Base-by-base conservation (phyloP, 2,113 vertebrate genomes). In the Cichladusa arquata region DNA sequence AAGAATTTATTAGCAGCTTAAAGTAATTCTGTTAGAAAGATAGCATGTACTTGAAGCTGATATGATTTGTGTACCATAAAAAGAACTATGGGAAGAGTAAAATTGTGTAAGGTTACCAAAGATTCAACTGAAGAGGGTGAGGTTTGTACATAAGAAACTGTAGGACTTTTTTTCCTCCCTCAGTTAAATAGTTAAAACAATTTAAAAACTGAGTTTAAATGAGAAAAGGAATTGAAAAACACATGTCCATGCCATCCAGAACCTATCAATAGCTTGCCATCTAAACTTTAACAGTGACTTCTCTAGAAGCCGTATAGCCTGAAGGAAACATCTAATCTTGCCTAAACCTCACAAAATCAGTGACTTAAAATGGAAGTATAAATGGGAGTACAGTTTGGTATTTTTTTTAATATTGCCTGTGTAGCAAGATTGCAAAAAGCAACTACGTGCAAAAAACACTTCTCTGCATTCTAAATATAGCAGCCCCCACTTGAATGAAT, bases 401-500 rank as follows among this genome's bases (percentile, higher is more conserved):
- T 79, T 93, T 60, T 60, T 77, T 84, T 90, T 22, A 61, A 44
- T 93, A 64, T 92, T 96, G 65, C 56, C 58, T 67, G 38, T 48
- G 33, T 91, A 88, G 76, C 50, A 83, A 45, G 90, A 90, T 91
- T 88, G 95, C 81, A 95, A 96, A 96, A 96, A 92, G 92, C 76
- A 94, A 82, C 90, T 88, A 71, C 1, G 3, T 94, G 94, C 84
- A 86, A 84, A 92, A 95, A 93, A n/a, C 85, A 80, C 74, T 93
- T 96, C 40, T 77, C 82, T 90, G 34, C 24, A 44, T 93, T 95
- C 94, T 97, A 97, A 96, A 97, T 96, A 95, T 97, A 97, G 93
- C 72, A 83, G 90, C 14, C 0, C 94, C 84, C 86, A 92, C 88
- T 92, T 95, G 79, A 96, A 95, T 96, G 64, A 97, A 94, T 95